Percentiles rank a stretch among this genome's conserved stretches.
Evolutionary conservation across 2,797 vertebrate genomes (phyloP).

Genomic region (Pelobates cultripes): DNA sequence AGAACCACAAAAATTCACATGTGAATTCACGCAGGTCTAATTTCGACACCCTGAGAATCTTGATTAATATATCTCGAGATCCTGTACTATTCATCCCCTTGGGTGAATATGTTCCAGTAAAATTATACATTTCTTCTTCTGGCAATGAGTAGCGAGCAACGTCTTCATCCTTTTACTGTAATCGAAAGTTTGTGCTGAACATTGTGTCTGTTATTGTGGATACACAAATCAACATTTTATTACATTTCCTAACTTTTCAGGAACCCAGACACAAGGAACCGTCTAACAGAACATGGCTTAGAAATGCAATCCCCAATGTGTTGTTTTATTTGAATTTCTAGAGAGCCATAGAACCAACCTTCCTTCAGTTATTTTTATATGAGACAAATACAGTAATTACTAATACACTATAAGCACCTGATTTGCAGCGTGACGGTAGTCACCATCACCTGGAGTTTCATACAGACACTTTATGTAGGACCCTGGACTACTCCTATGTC

Average conservation of each 20-base stretch:
- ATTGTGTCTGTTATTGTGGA: constrained; percentile 32
- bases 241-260: constrained; percentile 7
- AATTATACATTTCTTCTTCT: constrained; percentile 10
- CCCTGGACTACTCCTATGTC: no score
- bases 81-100: not conserved
- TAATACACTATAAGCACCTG: no score
- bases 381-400: no score
- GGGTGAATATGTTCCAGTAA: constrained; percentile 22
- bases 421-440: no score
- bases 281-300: constrained; percentile 26
- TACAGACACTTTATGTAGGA: no score
- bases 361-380: no score
- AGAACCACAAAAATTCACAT: not conserved
- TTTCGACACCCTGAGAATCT: not conserved
- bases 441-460: no score
- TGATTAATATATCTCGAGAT: constrained; percentile 3
- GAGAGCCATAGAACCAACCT: constrained; percentile 19
- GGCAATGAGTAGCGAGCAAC: constrained; percentile 15
- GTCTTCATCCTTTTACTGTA: constrained; percentile 10
- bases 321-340: constrained; percentile 24
- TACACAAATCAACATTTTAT: constrained; percentile 19
- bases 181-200: constrained; percentile 38
- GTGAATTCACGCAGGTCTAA: not conserved
- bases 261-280: constrained; percentile 2
- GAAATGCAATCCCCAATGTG: constrained; percentile 25